These are phyloP conservation scores for Diadromus collaris DNA, from an alignment of 2,888 invertebrate genomes.

Conservation along the genomic window DNA sequence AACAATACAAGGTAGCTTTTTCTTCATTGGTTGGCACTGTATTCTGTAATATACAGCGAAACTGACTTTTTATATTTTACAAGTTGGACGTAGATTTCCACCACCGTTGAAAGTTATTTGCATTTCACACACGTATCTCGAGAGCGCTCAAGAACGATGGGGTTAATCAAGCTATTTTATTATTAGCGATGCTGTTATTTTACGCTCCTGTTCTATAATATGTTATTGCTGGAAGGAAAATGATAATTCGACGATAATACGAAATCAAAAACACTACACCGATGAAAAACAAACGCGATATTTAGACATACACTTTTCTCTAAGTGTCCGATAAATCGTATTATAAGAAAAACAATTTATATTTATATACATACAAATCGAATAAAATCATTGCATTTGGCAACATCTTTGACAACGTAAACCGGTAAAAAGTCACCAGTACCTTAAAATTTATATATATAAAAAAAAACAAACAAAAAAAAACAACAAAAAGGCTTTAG, in stretches of 20 bases:
- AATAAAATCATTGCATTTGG: conserved; percentile 29
- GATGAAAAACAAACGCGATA: conserved; percentile 21
- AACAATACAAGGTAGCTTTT: neutral
- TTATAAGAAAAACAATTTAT: conserved; percentile 52
- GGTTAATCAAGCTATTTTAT: neutral
- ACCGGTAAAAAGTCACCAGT: conserved; percentile 31
- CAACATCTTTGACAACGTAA: conserved; percentile 2
- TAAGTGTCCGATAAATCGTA: conserved; percentile 36
- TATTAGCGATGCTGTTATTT: neutral
- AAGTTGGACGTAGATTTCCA: conserved; percentile 5
- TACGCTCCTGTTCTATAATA: neutral
- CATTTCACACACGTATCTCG: neutral
- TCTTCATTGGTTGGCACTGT: neutral
- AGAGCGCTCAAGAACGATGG: neutral
- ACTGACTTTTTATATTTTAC: conserved; percentile 5
- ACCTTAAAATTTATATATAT: conserved; percentile 29
- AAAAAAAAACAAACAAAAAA: neutral
- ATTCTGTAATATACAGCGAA: neutral
- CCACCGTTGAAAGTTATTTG: neutral
- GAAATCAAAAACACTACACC: conserved; percentile 25
- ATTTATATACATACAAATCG: conserved; percentile 50
- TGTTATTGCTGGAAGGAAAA: neutral
- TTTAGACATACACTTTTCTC: conserved; percentile 14
- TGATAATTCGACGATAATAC: conserved; percentile 11
- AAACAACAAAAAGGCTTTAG: conserved; percentile 8